Evolutionary conservation across 2,888 invertebrate species (phyloP), one percentile per base, ranked within the genome.

Genomic region (Chorisops tibialis): DNA sequence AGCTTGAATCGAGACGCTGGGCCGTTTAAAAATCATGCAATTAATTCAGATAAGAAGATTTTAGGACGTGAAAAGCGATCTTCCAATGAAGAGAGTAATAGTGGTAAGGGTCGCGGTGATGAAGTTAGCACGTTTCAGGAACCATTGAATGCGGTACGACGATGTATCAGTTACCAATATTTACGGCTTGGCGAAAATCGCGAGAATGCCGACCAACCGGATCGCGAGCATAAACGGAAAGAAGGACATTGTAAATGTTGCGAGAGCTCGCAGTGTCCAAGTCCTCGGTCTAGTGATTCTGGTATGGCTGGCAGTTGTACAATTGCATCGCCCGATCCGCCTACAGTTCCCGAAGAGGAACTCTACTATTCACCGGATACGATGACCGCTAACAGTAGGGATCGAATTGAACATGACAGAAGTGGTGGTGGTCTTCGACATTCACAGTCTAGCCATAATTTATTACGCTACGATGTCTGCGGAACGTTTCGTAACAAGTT

Each of bases 261-360:
- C 67, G 83, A 83, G 68, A 80, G 81, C 68, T 85, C 85, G 0
- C 75, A 83, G 67, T 86, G 85, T 66, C 85, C 84, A 39, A 89
- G 88, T 75, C 87, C 87, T 0, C 80, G 88, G 65, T 89, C 88
- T 6, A 91, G 92, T 14, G 79, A 79, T 74, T 92, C 91, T 0
- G 93, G 93, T 21, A 88, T 93, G 79, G 92, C 90, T 1, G 92
- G 91, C 22, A 91, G 90, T 76, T 89, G 87, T 71, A 86, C 86
- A 61, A 80, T 89, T 64, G 84, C 88, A 4, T 87, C 88, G 1
- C 88, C 88, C 0, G 88, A 88, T 75, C 80, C 85, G n/a, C 75
- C 77, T 22, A 66, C 51, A 59, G 48, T 48, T 21, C 59, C 58
- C n/a, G 63, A 66, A 37, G 65, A 65, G 16, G 30, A 22, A 2